Evolutionary conservation across 2,888 invertebrate species (phyloP), one percentile per base, ranked within the genome.

Genomic region (Torymus aiolomorphi): DNA sequence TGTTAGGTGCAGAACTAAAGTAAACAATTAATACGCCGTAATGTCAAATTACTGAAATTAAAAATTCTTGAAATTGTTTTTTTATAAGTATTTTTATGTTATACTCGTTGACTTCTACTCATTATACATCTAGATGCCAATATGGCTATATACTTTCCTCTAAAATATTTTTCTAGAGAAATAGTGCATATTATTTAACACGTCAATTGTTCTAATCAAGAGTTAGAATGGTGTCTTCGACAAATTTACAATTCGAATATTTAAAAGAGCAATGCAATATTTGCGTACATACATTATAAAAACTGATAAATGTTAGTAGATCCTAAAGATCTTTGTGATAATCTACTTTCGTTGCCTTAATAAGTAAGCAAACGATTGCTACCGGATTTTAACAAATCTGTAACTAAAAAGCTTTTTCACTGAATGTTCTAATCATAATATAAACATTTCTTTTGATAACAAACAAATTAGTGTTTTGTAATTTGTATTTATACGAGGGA

Each of bases 251-350:
- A 57, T 42, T 49, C 8, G 11, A 65, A 31, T 10, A 49, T 56
- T 54, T 56, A 13, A 20, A 42, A 49, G 42, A 69, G 18, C 42
- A 61, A 51, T 51, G 52, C 71, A 66, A 59, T 66, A 67, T 72
- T 78, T 78, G 63, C n/a, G n/a, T 72, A 56, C 56, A n/a, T 62
- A 31, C 14, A 8, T 13, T 78, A n/a, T 57, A 62, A 49, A 65
- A 51, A 51, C n/a, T 51, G 18, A 66, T 52, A 49, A 66, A 59
- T n/a, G 63, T 51, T 67, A 59, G 65, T 76, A 13, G 52, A 75
- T 76, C 54, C 8, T 49, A 0, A 66, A 65, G 18, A 56, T 63
- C 57, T 13, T 76, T 76, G 72, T 76, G 66, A 72, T 76, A 76
- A 42, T 13, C 11, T 71, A 61, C 65, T 69, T 14, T 56, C 54